Base-by-base conservation (phyloP, 2,888 invertebrate species). In the Epiperipatus broadwayi region DNA sequence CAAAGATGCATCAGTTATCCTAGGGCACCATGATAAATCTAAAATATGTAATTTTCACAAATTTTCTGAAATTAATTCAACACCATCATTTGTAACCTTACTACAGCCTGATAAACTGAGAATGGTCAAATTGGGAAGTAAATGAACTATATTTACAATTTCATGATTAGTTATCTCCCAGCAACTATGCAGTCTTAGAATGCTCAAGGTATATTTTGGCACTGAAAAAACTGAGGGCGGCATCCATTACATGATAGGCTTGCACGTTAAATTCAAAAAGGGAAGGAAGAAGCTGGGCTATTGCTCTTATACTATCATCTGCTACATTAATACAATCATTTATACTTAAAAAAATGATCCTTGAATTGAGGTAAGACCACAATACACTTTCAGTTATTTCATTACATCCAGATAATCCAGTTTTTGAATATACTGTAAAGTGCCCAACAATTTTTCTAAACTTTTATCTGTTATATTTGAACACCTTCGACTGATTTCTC, bases 121-220 rank as follows among this genome's bases (percentile, higher is more conserved):
- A 49, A 84, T 78, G 44, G 85, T 85, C 59, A 91, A 68, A 64
- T 89, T 87, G 37, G 89, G 89, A 57, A 91, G 66, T 40, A 87
- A 80, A 63, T 87, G 85, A 49, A 87, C 87, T 52, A 91, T 84
- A 67, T 89, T 91, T 53, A 89, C 83, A 55, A 91, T 77, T 39
- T 89, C 89, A 58, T 89, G 87, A 65, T 91, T 91, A 49, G 89
- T 91, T 47, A 91, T 72, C 61, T 93, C 91, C 91, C 91, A 91
- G 61, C 91, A 91, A 43, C 85, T 85, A 55, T 84, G 83, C 52
- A 93, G 69, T 53, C 85, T 71, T 43, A 93, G 67, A 48, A 84
- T 77, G 57, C 78, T 78, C 48, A 91, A 70, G 37, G 80, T 78
- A 50, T 79, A 75, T 59, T 83, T 84, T 63, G 87, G 87, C n/a